phyloP scores from a whole-genome alignment of 2,888 invertebrate species.

The Iselma pallidipennis region DNA sequence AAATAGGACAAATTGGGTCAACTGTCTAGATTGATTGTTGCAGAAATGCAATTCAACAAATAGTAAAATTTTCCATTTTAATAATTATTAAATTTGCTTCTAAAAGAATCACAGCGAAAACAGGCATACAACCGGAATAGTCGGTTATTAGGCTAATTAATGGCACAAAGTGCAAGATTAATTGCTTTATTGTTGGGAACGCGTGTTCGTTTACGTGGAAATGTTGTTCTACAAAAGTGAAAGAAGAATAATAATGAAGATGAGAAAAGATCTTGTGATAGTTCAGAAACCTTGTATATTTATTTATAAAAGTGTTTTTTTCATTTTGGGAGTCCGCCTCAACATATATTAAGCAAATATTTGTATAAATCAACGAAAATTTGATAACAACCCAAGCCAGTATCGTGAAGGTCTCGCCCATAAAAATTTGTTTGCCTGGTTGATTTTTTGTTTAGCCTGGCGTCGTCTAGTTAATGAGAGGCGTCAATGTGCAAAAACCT shows the following conservation, averaged over 20 bases:
- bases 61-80: not conserved
- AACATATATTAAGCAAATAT: not conserved
- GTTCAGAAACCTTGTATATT: not conserved
- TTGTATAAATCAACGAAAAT: not conserved
- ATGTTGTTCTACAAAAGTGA: not conserved
- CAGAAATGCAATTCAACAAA: not conserved
- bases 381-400: not conserved
- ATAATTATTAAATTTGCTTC: no score
- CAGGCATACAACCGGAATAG: not conserved
- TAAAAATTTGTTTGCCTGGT: not conserved
- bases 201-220: not conserved
- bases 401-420: not conserved
- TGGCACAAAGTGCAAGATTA: not conserved
- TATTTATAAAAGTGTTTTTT: not conserved
- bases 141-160: not conserved
- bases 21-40: not conserved
- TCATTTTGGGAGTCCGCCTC: no score
- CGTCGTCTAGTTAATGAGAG: not conserved
- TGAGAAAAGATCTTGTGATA: not conserved
- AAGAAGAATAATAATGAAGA: not conserved
- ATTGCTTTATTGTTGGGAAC: not conserved
- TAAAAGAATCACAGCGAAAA: not conserved
- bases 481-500: conserved; percentile 19
- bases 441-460: no score
- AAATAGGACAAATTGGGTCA: not conserved